Evolutionary conservation across 2,113 vertebrate genomes (phyloP), one percentile per base, ranked within the genome.

Genomic region (Toxotes jaculatrix): DNA sequence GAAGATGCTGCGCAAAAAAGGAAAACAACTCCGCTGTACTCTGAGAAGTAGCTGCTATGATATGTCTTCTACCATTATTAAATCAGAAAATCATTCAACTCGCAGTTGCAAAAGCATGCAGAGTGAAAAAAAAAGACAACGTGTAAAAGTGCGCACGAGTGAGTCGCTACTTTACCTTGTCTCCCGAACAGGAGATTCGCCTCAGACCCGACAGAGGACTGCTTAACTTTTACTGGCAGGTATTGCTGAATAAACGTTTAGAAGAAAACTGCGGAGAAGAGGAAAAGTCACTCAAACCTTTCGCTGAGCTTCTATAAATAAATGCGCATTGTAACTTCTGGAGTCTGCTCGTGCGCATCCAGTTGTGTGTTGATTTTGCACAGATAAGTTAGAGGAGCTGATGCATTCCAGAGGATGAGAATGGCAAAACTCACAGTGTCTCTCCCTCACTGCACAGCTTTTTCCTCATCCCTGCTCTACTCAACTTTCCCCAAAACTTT

Each of bases 371-470:
- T 79, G 75, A 87, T 84, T 91, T 53, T 84, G 86, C 78, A 51
- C 80, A 88, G 86, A 87, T 87, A 31, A 82, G 89, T 84, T 42
- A 90, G 82, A 89, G 87, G 76, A 85, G 92, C 84, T 88, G 91
- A 89, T 85, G 85, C 86, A 93, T 93, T 95, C 91, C 85, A 74
- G 77, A 85, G 88, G 93, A 93, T 93, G 92, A 90, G 87, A 90
- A 88, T 78, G 67, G 74, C 49, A 80, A 86, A 87, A 85, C 72
- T 87, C 83, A 86, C 80, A 70, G 78, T 59, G 86, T 61, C 83
- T 78, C 82, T 83, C 82, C 84, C 87, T 85, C 86, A 71, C 79
- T 19, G 84, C 71, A 72, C n/a, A 88, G 83, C 87, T 86, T 84
- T 89, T 91, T 90, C 92, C 89, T 91, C 90, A 92, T 94, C 91